phyloP scores from a whole-genome alignment of 2,797 vertebrate species.

The Poecilia wingei region DNA sequence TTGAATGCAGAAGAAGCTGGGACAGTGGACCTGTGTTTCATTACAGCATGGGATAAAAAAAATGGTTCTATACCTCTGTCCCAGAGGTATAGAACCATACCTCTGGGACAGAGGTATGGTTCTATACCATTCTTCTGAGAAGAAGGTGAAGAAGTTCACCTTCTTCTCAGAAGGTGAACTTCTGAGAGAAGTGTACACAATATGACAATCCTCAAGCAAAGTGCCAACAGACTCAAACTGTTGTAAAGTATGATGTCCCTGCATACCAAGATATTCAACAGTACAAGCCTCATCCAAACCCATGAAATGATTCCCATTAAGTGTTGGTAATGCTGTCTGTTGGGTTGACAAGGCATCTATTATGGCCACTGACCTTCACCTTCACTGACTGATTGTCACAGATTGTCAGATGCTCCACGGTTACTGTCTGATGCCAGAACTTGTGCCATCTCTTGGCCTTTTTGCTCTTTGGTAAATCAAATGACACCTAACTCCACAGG shows the following conservation, averaged over 20 bases:
- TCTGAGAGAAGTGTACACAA: no score
- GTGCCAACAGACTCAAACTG: neutral
- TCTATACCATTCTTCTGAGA: no score
- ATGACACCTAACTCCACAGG: neutral
- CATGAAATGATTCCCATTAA: neutral
- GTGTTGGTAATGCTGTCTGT: neutral
- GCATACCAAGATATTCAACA: neutral
- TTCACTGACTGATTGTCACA: neutral
- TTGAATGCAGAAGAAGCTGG: neutral
- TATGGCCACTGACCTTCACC: neutral
- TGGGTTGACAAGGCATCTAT: neutral
- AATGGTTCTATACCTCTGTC: neutral
- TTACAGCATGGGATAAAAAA: neutral
- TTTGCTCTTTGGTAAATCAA: neutral
- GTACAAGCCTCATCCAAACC: neutral
- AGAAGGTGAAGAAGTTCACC: no score
- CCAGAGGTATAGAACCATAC: no score
- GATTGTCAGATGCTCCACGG: neutral
- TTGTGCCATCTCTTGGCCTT: neutral
- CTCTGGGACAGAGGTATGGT: no score
- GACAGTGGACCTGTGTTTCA: neutral
- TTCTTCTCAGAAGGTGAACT: no score
- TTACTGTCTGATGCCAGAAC: neutral
- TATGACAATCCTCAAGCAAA: neutral
- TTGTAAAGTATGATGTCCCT: neutral